These are phyloP conservation scores for Coelopa frigida DNA, from an alignment of 1,140 invertebrate species.

Conservation along the genomic window DNA sequence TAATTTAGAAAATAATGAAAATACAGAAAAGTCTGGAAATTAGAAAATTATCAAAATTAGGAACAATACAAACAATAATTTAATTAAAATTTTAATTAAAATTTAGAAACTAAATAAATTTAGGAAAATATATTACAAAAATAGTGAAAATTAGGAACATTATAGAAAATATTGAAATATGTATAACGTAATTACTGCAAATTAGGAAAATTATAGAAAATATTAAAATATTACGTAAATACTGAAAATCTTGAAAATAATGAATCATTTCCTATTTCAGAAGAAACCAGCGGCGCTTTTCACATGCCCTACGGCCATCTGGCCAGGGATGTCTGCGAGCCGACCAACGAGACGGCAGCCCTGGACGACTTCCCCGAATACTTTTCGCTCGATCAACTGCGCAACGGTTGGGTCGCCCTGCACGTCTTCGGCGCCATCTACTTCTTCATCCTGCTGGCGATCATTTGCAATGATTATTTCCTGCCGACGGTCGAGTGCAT, in stretches of 20 bases:
- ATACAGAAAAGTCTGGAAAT: neutral
- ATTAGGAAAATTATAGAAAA: neutral
- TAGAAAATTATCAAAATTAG: conserved; percentile 6
- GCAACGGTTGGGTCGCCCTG: conserved; percentile 61
- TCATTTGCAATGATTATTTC: conserved; percentile 82
- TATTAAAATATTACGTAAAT: neutral
- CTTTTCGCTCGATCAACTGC: conserved; percentile 52
- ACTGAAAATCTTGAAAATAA: conserved; percentile 5
- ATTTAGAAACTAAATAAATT: neutral
- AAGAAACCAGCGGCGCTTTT: too few relatives aligned
- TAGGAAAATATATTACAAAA: neutral
- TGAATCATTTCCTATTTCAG: too few relatives aligned
- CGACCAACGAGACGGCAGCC: conserved; percentile 21
- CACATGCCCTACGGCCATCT: too few relatives aligned
- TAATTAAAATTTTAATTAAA: neutral
- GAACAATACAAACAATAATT: conserved; percentile 1
- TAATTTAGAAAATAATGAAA: conserved; percentile 2
- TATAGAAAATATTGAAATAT: neutral
- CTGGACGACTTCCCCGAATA: conserved; percentile 36
- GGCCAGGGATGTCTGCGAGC: too few relatives aligned
- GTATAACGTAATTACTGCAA: neutral
- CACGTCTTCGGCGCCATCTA: conserved; percentile 72
- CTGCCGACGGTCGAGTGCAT: conserved; percentile 75
- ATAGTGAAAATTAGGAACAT: neutral
- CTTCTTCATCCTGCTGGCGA: conserved; percentile 67